phyloP scores from a whole-genome alignment of 2,888 invertebrate species.

The Zygogramma bicolorata region DNA sequence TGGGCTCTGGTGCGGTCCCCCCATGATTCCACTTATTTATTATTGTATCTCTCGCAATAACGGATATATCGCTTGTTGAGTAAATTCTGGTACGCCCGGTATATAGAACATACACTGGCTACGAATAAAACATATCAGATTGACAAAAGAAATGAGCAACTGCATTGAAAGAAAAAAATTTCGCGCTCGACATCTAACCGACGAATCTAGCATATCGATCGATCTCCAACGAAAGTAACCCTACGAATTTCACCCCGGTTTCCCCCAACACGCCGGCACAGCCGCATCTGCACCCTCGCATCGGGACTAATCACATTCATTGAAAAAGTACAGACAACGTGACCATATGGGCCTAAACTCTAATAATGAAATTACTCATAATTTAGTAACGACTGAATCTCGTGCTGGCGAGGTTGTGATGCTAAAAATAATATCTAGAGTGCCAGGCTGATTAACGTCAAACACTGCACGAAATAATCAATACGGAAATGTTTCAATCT shows the following conservation, averaged over 20 bases:
- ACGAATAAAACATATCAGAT: too few relatives aligned
- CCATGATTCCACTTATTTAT: too few relatives aligned
- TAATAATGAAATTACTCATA: not conserved
- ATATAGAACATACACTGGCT: too few relatives aligned
- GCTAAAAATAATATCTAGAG: slow-evolving; percentile 2
- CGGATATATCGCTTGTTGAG: too few relatives aligned
- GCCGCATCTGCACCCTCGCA: not conserved
- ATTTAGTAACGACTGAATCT: slow-evolving; percentile 8
- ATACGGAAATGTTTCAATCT: not conserved
- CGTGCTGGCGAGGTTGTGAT: not conserved
- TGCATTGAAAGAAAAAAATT: too few relatives aligned
- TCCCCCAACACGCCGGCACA: not conserved
- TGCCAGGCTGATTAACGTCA: not conserved
- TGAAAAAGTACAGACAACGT: slow-evolving; percentile 7
- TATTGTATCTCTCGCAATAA: too few relatives aligned
- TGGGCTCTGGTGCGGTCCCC: too few relatives aligned
- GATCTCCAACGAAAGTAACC: too few relatives aligned
- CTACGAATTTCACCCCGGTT: not conserved
- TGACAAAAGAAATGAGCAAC: too few relatives aligned
- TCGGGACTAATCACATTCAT: not conserved
- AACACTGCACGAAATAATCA: not conserved
- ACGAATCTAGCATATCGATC: too few relatives aligned
- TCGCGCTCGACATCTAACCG: too few relatives aligned
- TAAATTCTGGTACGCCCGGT: too few relatives aligned
- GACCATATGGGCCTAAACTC: slow-evolving; percentile 4